Conservation (phyloP, 2,113 vertebrate genomes). For the Paramormyrops kingsleyae region DNA sequence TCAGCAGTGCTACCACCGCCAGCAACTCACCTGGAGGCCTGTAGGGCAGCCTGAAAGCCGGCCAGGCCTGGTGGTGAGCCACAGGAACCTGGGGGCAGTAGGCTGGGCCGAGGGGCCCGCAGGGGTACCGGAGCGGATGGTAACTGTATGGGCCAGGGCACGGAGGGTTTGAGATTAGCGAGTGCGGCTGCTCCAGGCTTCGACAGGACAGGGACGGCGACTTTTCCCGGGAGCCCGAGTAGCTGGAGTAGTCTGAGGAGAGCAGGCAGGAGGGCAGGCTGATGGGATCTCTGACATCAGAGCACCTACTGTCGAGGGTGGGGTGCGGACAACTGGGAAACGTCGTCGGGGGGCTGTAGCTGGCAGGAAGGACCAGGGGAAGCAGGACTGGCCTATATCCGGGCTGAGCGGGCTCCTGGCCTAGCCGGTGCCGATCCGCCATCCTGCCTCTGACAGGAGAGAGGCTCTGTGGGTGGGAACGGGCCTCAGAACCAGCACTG, state of each 20-base stretch:
- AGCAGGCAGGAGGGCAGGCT: constrained; percentile 42
- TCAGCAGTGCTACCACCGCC: background rate
- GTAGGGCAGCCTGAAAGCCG: constrained; percentile 31
- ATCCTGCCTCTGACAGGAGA: background rate
- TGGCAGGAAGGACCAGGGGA: constrained; percentile 26
- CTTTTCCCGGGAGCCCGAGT: constrained; percentile 33
- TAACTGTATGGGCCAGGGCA: constrained; percentile 37
- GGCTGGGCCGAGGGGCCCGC: constrained; percentile 35
- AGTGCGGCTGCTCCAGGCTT: constrained; percentile 58
- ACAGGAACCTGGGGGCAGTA: constrained; percentile 49
- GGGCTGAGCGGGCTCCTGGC: background rate
- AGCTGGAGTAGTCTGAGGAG: constrained; percentile 38
- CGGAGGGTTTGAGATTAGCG: constrained; percentile 56
- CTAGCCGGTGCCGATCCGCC: constrained; percentile 8
- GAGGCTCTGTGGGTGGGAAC: background rate
- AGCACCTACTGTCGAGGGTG: constrained; percentile 44
- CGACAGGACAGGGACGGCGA: constrained; percentile 35
- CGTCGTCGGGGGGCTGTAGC: constrained; percentile 49
- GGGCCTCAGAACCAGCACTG: background rate
- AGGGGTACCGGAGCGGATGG: constrained; percentile 43
- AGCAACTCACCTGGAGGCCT: constrained; percentile 49
- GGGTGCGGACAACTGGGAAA: constrained; percentile 53
- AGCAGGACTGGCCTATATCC: constrained; percentile 39
- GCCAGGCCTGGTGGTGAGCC: constrained; percentile 20
- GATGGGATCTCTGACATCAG: constrained; percentile 35